Conservation (phyloP, 2,797 vertebrate genomes). For the Phyllotis vaccarum region DNA sequence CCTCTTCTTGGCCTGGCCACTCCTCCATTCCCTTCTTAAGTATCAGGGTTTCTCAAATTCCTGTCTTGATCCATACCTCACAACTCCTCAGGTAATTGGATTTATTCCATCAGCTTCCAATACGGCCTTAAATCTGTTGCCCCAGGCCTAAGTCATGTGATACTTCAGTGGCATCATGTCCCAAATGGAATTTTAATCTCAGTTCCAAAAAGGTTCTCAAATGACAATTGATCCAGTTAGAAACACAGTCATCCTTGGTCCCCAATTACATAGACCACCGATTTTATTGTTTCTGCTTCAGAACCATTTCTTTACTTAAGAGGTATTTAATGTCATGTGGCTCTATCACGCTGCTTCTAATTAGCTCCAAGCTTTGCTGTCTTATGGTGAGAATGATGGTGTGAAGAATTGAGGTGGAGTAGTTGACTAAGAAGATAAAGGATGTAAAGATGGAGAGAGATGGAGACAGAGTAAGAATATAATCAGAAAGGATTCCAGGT, state of each 20-base stretch:
- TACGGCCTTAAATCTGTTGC: not conserved
- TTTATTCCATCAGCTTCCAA: not conserved
- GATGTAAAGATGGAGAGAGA: not conserved
- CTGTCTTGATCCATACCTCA: not conserved
- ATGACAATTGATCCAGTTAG: not conserved
- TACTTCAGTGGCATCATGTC: not conserved
- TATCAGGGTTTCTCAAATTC: not conserved
- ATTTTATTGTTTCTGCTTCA: not conserved
- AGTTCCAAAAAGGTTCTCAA: not conserved
- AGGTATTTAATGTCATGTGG: not conserved
- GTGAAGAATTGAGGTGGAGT: not conserved
- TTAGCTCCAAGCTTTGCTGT: not conserved
- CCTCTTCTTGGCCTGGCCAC: not conserved
- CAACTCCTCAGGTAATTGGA: not conserved
- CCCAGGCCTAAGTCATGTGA: not conserved
- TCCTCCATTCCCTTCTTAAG: not conserved
- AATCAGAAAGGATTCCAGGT: not conserved
- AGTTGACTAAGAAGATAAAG: not conserved
- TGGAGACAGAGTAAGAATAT: not conserved
- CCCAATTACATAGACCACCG: not conserved
- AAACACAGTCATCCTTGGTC: not conserved
- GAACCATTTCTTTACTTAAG: not conserved
- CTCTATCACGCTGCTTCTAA: not conserved
- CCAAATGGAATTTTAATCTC: not conserved
- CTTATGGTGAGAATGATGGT: not conserved